These are phyloP conservation scores for Harpegnathos saltator DNA, from an alignment of 1,140 invertebrate genomes.

Conservation along the genomic window DNA sequence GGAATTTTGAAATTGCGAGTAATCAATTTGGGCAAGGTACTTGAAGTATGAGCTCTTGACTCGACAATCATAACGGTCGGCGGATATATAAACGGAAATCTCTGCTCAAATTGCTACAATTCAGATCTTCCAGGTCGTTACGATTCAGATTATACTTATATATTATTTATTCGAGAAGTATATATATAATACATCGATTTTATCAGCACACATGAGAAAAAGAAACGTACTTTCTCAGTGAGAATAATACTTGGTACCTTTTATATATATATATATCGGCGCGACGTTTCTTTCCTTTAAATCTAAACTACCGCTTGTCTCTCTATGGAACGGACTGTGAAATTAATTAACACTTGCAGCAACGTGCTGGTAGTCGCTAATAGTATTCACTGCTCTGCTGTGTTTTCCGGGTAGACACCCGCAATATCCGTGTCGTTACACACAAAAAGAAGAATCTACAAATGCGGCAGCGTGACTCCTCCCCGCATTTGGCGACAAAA, in stretches of 20 bases:
- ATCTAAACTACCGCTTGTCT: slow-evolving; percentile 67
- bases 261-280: slow-evolving; percentile 33
- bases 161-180: slow-evolving; percentile 75
- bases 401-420: slow-evolving; percentile 28
- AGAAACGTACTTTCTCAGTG: slow-evolving; percentile 73
- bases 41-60: not conserved
- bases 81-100: slow-evolving; percentile 23
- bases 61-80: slow-evolving; percentile 5
- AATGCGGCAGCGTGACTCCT: slow-evolving; percentile 23
- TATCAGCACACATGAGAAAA: slow-evolving; percentile 74
- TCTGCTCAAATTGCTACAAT: slow-evolving; percentile 44
- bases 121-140: slow-evolving; percentile 42
- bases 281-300: slow-evolving; percentile 48
- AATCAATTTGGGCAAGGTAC: slow-evolving; percentile 2
- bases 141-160: slow-evolving; percentile 65
- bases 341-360: slow-evolving; percentile 61
- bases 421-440: slow-evolving; percentile 20
- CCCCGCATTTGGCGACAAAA: slow-evolving; percentile 58
- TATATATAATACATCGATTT: slow-evolving; percentile 80
- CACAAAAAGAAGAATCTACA: slow-evolving; percentile 8
- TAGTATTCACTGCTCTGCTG: slow-evolving; percentile 43
- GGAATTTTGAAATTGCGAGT: not conserved
- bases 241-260: slow-evolving; percentile 74
- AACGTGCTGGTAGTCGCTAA: slow-evolving; percentile 45
- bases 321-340: slow-evolving; percentile 66